Conservation (phyloP, 1,140 invertebrate species). For the Phenacoccus solenopsis region DNA sequence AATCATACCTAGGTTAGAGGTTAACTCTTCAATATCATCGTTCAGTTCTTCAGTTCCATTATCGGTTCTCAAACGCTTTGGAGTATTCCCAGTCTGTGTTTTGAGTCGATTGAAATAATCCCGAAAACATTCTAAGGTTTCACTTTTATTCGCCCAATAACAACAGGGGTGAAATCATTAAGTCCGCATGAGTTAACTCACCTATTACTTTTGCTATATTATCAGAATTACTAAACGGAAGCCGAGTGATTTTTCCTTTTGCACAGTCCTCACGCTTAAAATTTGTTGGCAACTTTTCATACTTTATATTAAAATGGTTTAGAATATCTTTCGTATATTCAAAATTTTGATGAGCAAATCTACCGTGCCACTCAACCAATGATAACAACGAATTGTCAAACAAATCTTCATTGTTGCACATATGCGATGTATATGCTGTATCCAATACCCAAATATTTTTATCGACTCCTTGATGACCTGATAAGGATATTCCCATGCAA, state of each 20-base stretch:
- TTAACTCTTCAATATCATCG: neutral
- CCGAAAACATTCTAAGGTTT: neutral
- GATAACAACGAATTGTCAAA: neutral
- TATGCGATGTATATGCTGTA: neutral
- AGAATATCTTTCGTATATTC: neutral
- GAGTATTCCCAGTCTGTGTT: neutral
- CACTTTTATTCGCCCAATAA: neutral
- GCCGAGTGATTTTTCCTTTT: neutral
- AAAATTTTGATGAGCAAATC: neutral
- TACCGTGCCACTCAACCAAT: neutral
- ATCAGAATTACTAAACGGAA: neutral
- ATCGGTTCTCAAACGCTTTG: neutral
- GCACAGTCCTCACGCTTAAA: neutral
- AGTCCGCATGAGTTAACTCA: neutral
- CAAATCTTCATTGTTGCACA: neutral
- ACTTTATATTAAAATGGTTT: neutral
- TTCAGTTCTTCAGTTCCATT: neutral
- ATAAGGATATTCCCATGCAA: neutral
- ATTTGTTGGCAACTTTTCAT: neutral
- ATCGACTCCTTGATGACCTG: neutral
- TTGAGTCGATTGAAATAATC: neutral
- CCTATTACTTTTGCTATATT: neutral
- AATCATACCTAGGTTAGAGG: neutral
- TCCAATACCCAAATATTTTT: neutral
- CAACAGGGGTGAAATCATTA: neutral